Percentiles rank a stretch among this genome's conserved stretches.
Conservation (phyloP, 2,113 vertebrate species). For the Engystomops pustulosus region DNA sequence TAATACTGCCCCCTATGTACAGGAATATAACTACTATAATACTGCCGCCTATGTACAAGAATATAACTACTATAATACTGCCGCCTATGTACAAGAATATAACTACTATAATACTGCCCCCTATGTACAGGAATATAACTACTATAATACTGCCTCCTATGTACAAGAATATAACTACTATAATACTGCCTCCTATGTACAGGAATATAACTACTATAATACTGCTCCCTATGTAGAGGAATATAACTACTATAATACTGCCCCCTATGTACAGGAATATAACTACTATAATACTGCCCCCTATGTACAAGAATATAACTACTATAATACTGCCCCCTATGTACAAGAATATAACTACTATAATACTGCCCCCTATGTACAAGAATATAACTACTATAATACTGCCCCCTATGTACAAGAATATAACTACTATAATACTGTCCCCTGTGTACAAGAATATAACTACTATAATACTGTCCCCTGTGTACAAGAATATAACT, state of each 20-base stretch:
- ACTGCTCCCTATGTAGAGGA: conserved; percentile 7
- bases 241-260: conserved; percentile 18
- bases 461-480: conserved; percentile 12
- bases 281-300: conserved; percentile 8
- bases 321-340: background rate
- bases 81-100: conserved; percentile 5
- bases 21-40: conserved; percentile 14
- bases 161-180: conserved; percentile 12
- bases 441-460: background rate
- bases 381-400: conserved; percentile 21
- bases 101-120: conserved; percentile 1
- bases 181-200: background rate
- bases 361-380: conserved; percentile 1
- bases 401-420: conserved; percentile 8
- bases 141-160: conserved; percentile 7
- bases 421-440: conserved; percentile 11
- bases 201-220: conserved; percentile 16
- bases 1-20: conserved; percentile 1
- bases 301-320: conserved; percentile 25
- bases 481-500: conserved; percentile 16
- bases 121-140: conserved; percentile 6
- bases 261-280: conserved; percentile 5
- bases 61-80: conserved; percentile 13
- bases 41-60: conserved; percentile 8
- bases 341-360: conserved; percentile 19